phyloP scores from a whole-genome alignment of 2,888 invertebrate species.

The Tipula confusa region DNA sequence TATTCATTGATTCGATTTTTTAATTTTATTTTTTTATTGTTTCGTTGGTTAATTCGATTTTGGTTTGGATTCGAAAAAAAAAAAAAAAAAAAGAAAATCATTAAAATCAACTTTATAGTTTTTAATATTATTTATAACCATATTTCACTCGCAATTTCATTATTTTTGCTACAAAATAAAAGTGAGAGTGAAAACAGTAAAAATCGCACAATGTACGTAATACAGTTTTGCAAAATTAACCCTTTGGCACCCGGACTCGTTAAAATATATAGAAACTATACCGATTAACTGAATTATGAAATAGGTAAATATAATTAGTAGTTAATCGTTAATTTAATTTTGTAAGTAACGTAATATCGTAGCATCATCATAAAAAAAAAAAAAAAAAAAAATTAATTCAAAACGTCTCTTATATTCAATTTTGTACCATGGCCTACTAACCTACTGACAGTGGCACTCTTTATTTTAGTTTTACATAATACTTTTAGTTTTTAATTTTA shows the following conservation, averaged over 20 bases:
- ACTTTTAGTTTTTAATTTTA: not conserved
- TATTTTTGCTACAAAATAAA: not conserved
- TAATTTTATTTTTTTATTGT: too few relatives aligned
- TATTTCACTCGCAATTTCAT: not conserved
- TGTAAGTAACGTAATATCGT: not conserved
- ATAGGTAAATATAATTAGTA: not conserved
- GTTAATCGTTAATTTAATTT: not conserved
- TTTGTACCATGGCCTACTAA: constrained; percentile 31
- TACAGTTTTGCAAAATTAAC: not conserved
- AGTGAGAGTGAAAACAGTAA: constrained; percentile 1
- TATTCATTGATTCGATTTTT: not conserved
- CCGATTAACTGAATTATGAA: not conserved
- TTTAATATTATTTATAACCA: not conserved
- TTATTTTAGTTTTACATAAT: not conserved
- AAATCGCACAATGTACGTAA: not conserved
- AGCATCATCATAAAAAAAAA: not conserved
- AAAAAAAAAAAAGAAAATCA: not conserved
- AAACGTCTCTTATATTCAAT: not conserved
- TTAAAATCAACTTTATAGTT: not conserved
- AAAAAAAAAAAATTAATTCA: not conserved
- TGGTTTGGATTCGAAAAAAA: not conserved
- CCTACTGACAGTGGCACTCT: constrained; percentile 31
- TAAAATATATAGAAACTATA: not conserved
- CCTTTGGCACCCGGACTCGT: not conserved
- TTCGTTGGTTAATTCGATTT: not conserved